A percentile compares a stretch with the other conserved stretches of the same genome.
Conservation (phyloP, 2,113 vertebrate genomes). For the cat (Felis catus) region F.catus_Fca126_mat1.0 CM031424.1:46026001-46026500, state of each 20-base stretch:
- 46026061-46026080: not conserved
- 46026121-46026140: not conserved
- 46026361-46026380: not conserved
- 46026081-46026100: not conserved
- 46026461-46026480: not conserved
- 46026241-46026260: not conserved
- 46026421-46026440: not conserved
- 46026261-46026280: not conserved
- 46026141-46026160: not conserved
- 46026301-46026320: not conserved
- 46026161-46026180: not conserved
- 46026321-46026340: not conserved
- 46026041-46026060: not conserved
- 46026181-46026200: not conserved
- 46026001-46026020: not conserved
- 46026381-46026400: not conserved
- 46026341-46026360: not conserved
- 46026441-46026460: not conserved
- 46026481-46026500: not conserved
- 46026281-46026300: not conserved
- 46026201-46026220: not conserved
- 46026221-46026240: not conserved
- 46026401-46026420: not conserved
- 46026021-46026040: not conserved
- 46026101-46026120: not conserved